Base-by-base conservation (phyloP, 2,113 vertebrate species). In the Takifugu flavidus region DNA sequence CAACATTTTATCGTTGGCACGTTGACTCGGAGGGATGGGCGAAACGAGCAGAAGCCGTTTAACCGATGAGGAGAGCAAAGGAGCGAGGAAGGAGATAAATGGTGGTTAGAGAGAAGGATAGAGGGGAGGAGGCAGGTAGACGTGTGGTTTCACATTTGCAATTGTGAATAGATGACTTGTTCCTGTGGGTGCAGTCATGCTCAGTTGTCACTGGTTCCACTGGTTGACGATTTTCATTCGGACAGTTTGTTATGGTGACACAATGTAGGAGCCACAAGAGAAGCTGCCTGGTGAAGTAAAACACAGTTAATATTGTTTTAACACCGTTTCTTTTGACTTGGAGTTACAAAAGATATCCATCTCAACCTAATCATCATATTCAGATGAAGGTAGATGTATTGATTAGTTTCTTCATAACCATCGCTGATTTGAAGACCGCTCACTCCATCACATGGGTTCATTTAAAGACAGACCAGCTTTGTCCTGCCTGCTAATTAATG, bases 171-270 rank as follows among this genome's bases (percentile, higher is more conserved):
- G 46, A 59, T 56, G 62, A 3, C 11, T 43, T 14, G 29, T 47
- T 59, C 70, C 59, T 60, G 39, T 29, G 54, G 68, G 68, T 55
- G 26, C 14, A 25, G 15, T 13, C 62, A 67, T 53, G 11, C 66
- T 51, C 65, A 4, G 56, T 77, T 71, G 66, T 64, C 57, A 72
- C 70, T 85, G 53, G 60, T 49, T 69, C 77, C 69, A 74, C 78
- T 60, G 65, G 59, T 75, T 57, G 4, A 67, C 75, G 72, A 78
- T 74, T 86, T 82, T 86, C 69, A 80, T 79, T 82, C 78, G 74
- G 71, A 75, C 81, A 59, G 78, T 67, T 74, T 75, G 74, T 80
- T 75, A 62, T 74, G 67, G 70, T 68, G 34, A 57, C 72, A 82
- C 71, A 34, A 34, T 5, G 34, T 39, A 39, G 34, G 34, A 39